Percentiles rank a stretch among this genome's conserved stretches.
These are phyloP conservation scores for Entosphenus tridentatus DNA, from an alignment of 2,113 vertebrate species.

Conservation along the genomic window DNA sequence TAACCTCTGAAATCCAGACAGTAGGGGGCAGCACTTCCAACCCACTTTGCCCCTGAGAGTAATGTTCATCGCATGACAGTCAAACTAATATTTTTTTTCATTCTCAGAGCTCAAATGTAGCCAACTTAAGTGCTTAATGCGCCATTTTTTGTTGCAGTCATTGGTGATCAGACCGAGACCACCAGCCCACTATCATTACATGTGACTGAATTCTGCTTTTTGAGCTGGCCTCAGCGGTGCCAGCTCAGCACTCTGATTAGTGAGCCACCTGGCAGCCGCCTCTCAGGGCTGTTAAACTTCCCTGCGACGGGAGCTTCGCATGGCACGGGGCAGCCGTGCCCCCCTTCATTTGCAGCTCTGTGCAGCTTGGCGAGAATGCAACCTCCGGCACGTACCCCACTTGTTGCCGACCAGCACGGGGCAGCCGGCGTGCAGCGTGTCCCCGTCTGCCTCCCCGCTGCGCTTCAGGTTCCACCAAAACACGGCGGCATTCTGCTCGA, in stretches of 20 bases:
- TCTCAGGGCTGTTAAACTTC: neutral
- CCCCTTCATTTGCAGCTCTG: too few relatives aligned
- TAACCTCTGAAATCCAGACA: too few relatives aligned
- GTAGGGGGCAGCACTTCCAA: too few relatives aligned
- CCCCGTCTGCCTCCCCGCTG: slow-evolving; percentile 38
- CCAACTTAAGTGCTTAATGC: too few relatives aligned
- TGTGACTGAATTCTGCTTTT: neutral
- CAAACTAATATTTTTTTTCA: too few relatives aligned
- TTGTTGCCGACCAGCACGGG: slow-evolving; percentile 67
- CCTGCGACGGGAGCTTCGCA: neutral
- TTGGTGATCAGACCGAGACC: too few relatives aligned
- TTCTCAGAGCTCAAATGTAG: too few relatives aligned
- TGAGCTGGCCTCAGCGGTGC: neutral
- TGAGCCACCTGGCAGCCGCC: neutral
- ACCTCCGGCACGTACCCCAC: slow-evolving; percentile 39
- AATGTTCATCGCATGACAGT: too few relatives aligned
- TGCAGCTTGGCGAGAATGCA: neutral
- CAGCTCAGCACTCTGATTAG: neutral
- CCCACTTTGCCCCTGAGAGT: too few relatives aligned
- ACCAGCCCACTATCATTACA: neutral
- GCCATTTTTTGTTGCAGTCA: too few relatives aligned
- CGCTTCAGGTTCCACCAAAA: slow-evolving; percentile 88
- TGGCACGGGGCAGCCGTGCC: neutral
- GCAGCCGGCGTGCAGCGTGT: slow-evolving; percentile 66
- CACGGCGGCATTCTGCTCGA: slow-evolving; percentile 47